Evolutionary conservation across 2,797 vertebrate genomes (phyloP).

Genomic region (Pelodytes ibericus): DNA sequence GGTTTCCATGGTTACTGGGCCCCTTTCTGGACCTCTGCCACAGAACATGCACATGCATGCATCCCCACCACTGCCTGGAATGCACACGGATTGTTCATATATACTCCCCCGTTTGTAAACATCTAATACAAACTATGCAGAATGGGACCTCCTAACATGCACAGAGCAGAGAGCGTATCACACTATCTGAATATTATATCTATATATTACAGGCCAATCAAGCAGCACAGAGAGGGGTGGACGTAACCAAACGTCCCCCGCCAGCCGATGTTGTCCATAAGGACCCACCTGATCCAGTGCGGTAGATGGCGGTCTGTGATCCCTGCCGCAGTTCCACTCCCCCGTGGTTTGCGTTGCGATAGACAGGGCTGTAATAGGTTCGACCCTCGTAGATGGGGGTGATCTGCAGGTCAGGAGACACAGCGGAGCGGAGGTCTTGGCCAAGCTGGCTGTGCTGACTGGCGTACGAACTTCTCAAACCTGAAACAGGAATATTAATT

Average conservation of each 20-base stretch:
- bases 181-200: too few species aligned
- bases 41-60: too few species aligned
- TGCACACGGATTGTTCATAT: too few species aligned
- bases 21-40: too few species aligned
- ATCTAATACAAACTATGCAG: too few species aligned
- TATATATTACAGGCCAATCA: too few species aligned
- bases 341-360: conserved; percentile 86
- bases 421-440: conserved; percentile 82
- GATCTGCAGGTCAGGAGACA: conserved; percentile 92
- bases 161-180: too few species aligned
- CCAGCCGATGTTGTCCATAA: not conserved
- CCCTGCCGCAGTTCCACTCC: conserved; percentile 77
- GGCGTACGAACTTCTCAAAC: conserved; percentile 88
- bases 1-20: too few species aligned
- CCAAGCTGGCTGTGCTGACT: conserved; percentile 93
- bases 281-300: conserved; percentile 86
- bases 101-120: too few species aligned
- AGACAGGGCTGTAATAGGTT: conserved; percentile 88
- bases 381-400: conserved; percentile 94
- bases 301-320: conserved; percentile 83
- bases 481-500: conserved; percentile 66
- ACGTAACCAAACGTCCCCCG: too few species aligned
- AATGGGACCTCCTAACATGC: too few species aligned
- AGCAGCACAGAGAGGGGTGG: not conserved
- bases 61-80: too few species aligned